Conservation (phyloP, 2,797 vertebrate species). For the Xerus rutilus region DNA sequence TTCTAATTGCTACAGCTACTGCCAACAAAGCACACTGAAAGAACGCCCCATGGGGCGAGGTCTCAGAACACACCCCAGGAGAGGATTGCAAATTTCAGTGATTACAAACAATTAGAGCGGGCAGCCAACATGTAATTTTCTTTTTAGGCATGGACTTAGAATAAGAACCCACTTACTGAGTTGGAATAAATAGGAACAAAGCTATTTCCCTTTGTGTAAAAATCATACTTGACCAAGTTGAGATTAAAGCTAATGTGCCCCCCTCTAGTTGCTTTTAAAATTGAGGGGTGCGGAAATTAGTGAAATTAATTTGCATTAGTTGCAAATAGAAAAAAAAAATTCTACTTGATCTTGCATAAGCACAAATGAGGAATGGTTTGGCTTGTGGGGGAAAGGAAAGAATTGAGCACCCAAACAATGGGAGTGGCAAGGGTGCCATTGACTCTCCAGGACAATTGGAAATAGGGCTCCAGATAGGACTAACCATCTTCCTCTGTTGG, state of each 20-base stretch:
- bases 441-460: neutral
- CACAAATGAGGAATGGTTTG: slow-evolving; percentile 65
- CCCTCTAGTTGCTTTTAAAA: slow-evolving; percentile 77
- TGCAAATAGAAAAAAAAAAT: slow-evolving; percentile 57
- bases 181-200: slow-evolving; percentile 73
- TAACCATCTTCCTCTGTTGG: neutral
- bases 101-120: slow-evolving; percentile 84
- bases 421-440: neutral
- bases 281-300: slow-evolving; percentile 78
- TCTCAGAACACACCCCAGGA: slow-evolving; percentile 80
- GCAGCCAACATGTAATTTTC: slow-evolving; percentile 84
- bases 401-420: neutral
- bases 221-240: slow-evolving; percentile 75
- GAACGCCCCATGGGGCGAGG: slow-evolving; percentile 75
- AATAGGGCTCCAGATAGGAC: neutral
- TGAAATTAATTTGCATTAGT: slow-evolving; percentile 79
- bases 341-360: slow-evolving; percentile 64
- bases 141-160: slow-evolving; percentile 80
- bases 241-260: slow-evolving; percentile 73
- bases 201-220: slow-evolving; percentile 74
- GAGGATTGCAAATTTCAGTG: slow-evolving; percentile 81
- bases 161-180: slow-evolving; percentile 73
- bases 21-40: slow-evolving; percentile 76
- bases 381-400: neutral
- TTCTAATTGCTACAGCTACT: slow-evolving; percentile 79